Evolutionary conservation across 2,888 invertebrate genomes (phyloP).

Genomic region (Oeneis ivallda): DNA sequence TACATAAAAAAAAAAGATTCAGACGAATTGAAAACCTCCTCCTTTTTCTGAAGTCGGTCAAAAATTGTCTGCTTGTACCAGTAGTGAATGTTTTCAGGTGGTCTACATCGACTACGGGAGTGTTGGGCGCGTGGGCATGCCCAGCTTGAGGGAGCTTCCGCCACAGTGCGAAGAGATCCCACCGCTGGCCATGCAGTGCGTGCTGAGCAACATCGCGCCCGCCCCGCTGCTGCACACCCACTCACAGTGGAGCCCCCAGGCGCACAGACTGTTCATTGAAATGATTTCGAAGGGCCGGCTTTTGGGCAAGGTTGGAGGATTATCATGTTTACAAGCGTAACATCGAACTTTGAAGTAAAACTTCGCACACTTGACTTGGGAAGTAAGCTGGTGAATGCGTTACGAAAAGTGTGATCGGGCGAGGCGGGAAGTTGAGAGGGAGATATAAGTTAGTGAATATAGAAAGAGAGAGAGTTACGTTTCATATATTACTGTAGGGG

Average conservation of each 20-base stretch:
- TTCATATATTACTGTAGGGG: too few species aligned
- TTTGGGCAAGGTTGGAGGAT: slow-evolving; percentile 68
- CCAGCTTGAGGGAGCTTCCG: slow-evolving; percentile 71
- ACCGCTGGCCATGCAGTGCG: slow-evolving; percentile 86
- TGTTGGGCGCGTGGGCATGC: slow-evolving; percentile 65
- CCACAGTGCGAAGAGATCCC: slow-evolving; percentile 59
- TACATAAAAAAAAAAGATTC: too few species aligned
- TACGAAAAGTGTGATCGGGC: too few species aligned
- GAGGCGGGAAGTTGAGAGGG: too few species aligned
- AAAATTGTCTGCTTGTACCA: too few species aligned
- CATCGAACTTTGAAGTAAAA: too few species aligned
- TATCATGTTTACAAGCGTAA: neutral
- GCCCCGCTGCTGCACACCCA: slow-evolving; percentile 80
- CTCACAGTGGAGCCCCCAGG: slow-evolving; percentile 83
- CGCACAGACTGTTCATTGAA: slow-evolving; percentile 71
- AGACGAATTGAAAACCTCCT: too few species aligned
- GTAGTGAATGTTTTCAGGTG: slow-evolving; percentile 69
- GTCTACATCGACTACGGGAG: slow-evolving; percentile 91
- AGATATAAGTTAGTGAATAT: too few species aligned
- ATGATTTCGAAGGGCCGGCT: slow-evolving; percentile 57
- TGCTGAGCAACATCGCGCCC: slow-evolving; percentile 86
- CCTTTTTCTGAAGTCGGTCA: too few species aligned
- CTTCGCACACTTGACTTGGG: too few species aligned
- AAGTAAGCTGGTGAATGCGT: too few species aligned
- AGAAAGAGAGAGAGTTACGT: too few species aligned